Conservation (phyloP, 2,797 vertebrate genomes). For the Acrocephalus scirpaceus region DNA sequence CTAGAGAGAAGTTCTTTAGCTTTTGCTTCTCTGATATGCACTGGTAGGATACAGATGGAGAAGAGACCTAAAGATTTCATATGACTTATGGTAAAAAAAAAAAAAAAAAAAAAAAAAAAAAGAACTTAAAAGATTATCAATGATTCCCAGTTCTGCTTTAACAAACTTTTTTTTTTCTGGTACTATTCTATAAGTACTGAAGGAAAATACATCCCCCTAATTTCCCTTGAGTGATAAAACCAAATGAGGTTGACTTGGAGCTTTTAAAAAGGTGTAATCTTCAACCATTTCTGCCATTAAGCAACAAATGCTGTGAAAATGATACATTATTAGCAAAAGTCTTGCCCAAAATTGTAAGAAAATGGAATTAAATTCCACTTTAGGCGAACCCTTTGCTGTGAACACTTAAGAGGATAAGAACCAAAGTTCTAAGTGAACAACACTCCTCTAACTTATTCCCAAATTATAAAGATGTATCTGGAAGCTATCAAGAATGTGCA, state of each 20-base stretch:
- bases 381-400: background rate
- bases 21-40: background rate
- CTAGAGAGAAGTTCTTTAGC: background rate
- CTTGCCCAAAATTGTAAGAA: background rate
- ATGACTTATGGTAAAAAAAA: background rate
- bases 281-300: background rate
- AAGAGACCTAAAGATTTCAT: background rate
- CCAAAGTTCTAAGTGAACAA: background rate
- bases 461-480: constrained; percentile 21
- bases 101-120: background rate
- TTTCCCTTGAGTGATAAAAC: background rate
- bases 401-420: background rate
- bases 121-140: background rate
- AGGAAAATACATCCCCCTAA: background rate
- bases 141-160: background rate
- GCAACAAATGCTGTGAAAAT: background rate
- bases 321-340: background rate
- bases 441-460: background rate
- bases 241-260: background rate
- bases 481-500: constrained; percentile 13
- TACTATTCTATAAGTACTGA: background rate
- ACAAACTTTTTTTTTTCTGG: background rate
- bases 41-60: background rate
- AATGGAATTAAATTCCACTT: background rate
- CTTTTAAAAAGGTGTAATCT: background rate